A percentile compares a stretch with the other conserved stretches of the same genome.
Conservation (phyloP, 2,113 vertebrate species). For the Rhynchopsitta pachyrhyncha region DNA sequence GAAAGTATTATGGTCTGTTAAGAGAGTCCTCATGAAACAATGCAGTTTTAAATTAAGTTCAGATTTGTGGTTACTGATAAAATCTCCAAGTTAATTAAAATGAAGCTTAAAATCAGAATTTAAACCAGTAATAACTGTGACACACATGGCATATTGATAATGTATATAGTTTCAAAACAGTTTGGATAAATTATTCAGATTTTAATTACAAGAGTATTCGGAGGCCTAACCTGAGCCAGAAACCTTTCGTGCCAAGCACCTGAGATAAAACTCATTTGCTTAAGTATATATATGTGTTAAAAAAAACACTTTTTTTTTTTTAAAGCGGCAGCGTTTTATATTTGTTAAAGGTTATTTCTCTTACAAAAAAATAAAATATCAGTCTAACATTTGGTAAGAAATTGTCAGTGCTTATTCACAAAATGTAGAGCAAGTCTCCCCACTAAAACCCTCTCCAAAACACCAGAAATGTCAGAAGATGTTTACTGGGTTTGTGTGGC, state of each 20-base stretch:
- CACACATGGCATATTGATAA: not conserved
- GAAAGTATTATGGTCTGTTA: not conserved
- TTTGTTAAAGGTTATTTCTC: not conserved
- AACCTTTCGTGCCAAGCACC: not conserved
- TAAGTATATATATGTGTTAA: not conserved
- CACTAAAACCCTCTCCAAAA: not conserved
- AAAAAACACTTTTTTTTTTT: accelerated
- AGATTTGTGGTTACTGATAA: not conserved
- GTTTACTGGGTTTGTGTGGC: not conserved
- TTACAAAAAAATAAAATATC: not conserved
- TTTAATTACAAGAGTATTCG: not conserved
- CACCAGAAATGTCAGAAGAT: not conserved
- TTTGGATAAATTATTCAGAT: not conserved
- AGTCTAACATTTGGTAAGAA: not conserved
- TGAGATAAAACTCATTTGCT: not conserved
- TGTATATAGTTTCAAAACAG: not conserved
- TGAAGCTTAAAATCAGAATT: not conserved
- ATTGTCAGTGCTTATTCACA: not conserved
- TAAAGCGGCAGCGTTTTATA: not conserved
- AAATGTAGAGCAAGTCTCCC: not conserved
- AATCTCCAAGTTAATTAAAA: not conserved
- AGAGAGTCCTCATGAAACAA: not conserved
- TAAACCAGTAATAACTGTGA: not conserved
- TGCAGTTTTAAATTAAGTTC: not conserved
- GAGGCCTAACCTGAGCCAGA: not conserved